Evolutionary conservation across 2,888 invertebrate species (phyloP), one percentile per base, ranked within the genome.

Genomic region (Eupeodes luniger): DNA sequence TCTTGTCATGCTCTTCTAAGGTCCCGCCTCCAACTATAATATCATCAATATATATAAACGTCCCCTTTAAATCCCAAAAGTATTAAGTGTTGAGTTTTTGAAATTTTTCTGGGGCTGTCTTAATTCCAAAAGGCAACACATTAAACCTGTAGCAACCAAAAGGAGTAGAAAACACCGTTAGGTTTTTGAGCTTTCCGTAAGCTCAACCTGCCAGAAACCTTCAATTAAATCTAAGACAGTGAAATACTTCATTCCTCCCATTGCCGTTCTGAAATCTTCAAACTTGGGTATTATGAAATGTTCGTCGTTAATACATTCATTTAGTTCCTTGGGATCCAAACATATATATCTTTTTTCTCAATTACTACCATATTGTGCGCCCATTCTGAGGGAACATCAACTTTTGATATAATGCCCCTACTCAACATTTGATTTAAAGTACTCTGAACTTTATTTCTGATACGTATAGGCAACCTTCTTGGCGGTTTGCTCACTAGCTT

Each of bases 401-500:
- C 47, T 12, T 80, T 85, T 1, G 70, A 67, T 44, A 90, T 90
- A n/a, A 90, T 90, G 36, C 81, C 86, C 69, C 66, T 74, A 61
- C 66, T 78, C 80, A 88, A 87, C 85, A 78, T 90, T 44, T 83
- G 36, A 81, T 44, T 87, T n/a, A n/a, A n/a, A n/a, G n/a, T n/a
- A n/a, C n/a, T n/a, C n/a, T n/a, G n/a, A n/a, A n/a, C n/a, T n/a
- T 87, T 74, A 79, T 75, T 49, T 49, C 76, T 49, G 47, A 91
- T 78, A 44, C 89, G 69, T 7, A 90, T 62, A 51, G 91, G 90
- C 9, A 91, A n/a, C 44, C 66, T 49, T 12, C 64, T 89, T 6
- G 80, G 62, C 3, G 49, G 62, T 57, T 75, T 61, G 14, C 47
- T 70, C 34, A 47, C 10, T 47, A 9, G 2, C 9, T 9, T 47